A percentile compares a stretch with the other conserved stretches of the same genome.
These are phyloP conservation scores for Mormyrus proboscirostris DNA, from an alignment of 2,797 vertebrate species.

Conservation along the genomic window DNA sequence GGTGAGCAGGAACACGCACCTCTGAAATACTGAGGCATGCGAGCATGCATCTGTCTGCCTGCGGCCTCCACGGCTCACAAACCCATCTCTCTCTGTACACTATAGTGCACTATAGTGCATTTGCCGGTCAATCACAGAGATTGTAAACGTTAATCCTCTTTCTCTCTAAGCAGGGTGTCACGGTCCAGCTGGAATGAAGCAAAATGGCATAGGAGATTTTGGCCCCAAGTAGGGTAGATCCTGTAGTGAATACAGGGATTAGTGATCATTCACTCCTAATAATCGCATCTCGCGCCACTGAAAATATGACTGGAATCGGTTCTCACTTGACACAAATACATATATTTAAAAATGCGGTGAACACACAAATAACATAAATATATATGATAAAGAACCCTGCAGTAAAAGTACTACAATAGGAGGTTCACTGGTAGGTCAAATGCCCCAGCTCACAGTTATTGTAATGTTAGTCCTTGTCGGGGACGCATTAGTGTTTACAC, in stretches of 20 bases:
- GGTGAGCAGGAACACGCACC: neutral
- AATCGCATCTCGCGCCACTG: neutral
- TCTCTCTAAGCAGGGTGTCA: neutral
- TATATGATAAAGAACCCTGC: neutral
- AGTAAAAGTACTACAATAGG: neutral
- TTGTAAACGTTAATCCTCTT: neutral
- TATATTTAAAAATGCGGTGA: neutral
- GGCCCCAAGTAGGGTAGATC: slow-evolving; percentile 11
- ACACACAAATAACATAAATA: neutral
- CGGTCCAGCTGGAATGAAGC: neutral
- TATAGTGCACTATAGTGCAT: slow-evolving; percentile 2
- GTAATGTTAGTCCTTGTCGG: neutral
- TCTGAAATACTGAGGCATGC: slow-evolving; percentile 10
- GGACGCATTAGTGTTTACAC: neutral
- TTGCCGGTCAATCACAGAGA: neutral
- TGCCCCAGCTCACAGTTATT: neutral
- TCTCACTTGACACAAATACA: slow-evolving; percentile 1
- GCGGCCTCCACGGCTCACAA: neutral
- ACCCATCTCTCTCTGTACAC: neutral
- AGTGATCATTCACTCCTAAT: slow-evolving; percentile 4
- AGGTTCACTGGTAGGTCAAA: neutral
- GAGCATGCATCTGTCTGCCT: neutral
- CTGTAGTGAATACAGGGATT: neutral
- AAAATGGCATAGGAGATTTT: slow-evolving; percentile 2
- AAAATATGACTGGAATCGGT: neutral